Evolutionary conservation across 2,888 invertebrate genomes (phyloP).

Genomic region (Eutolmus rufibarbis): DNA sequence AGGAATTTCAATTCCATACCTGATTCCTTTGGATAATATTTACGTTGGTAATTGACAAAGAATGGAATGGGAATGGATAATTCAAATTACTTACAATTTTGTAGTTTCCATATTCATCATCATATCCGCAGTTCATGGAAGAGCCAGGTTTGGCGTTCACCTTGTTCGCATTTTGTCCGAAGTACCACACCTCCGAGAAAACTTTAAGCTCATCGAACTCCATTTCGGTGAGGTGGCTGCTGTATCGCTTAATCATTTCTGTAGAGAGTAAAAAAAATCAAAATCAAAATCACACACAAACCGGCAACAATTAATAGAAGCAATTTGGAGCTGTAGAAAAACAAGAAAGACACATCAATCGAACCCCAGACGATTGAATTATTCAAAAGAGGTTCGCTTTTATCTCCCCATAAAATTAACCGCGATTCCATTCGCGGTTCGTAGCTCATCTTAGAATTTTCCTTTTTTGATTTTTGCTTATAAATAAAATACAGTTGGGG

Average conservation of each 20-base stretch:
- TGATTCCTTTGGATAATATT: neutral
- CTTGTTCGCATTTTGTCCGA: slow-evolving; percentile 86
- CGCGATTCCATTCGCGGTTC: neutral
- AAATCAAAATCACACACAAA: neutral
- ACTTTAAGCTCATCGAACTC: slow-evolving; percentile 90
- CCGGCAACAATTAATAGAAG: neutral
- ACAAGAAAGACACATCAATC: neutral
- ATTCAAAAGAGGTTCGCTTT: neutral
- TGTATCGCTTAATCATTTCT: slow-evolving; percentile 86
- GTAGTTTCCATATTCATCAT: slow-evolving; percentile 93
- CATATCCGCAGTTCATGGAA: slow-evolving; percentile 85
- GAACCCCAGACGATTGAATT: neutral
- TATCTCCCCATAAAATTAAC: neutral
- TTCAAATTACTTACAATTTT: slow-evolving; percentile 75
- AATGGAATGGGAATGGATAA: neutral
- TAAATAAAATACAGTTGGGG: neutral
- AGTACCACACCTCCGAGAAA: slow-evolving; percentile 94
- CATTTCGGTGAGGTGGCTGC: slow-evolving; percentile 85
- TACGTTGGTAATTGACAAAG: neutral
- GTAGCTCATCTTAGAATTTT: neutral
- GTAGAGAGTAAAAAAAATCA: slow-evolving; percentile 56
- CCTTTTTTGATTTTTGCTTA: neutral
- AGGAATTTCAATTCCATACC: neutral
- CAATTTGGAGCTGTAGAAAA: neutral
- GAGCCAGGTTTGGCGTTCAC: slow-evolving; percentile 82